Evolutionary conservation across 2,888 invertebrate genomes (phyloP).

Genomic region (Lamellibrachia columna): DNA sequence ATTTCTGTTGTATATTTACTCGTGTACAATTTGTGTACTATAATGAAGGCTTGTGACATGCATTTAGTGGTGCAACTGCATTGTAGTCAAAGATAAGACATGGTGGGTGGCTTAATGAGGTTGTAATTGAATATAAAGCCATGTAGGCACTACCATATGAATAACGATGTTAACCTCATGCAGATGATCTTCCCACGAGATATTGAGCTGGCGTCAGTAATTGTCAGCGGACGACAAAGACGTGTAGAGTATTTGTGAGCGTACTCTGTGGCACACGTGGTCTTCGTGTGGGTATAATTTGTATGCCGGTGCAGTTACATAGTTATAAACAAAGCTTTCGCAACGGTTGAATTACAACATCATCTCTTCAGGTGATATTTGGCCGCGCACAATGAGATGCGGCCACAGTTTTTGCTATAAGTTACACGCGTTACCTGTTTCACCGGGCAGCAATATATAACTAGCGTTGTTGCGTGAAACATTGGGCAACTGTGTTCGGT

Average conservation of each 20-base stretch:
- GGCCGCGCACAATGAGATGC: neutral
- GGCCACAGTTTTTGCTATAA: neutral
- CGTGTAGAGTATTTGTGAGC: neutral
- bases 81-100: neutral
- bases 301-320: neutral
- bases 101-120: neutral
- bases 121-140: neutral
- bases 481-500: neutral
- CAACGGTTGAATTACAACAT: neutral
- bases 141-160: neutral
- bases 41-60: neutral
- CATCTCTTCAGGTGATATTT: neutral
- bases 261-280: neutral
- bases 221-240: neutral
- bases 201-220: neutral
- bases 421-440: neutral
- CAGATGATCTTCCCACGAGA: conserved; percentile 5
- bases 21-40: neutral
- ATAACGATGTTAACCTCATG: neutral
- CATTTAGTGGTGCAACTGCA: neutral
- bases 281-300: conserved; percentile 6
- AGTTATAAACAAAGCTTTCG: neutral
- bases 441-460: neutral
- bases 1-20: neutral
- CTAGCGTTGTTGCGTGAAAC: neutral